Evolutionary conservation across 2,797 vertebrate genomes (phyloP), one percentile per base, ranked within the genome.

Genomic region (Onychomys leucogaster): DNA sequence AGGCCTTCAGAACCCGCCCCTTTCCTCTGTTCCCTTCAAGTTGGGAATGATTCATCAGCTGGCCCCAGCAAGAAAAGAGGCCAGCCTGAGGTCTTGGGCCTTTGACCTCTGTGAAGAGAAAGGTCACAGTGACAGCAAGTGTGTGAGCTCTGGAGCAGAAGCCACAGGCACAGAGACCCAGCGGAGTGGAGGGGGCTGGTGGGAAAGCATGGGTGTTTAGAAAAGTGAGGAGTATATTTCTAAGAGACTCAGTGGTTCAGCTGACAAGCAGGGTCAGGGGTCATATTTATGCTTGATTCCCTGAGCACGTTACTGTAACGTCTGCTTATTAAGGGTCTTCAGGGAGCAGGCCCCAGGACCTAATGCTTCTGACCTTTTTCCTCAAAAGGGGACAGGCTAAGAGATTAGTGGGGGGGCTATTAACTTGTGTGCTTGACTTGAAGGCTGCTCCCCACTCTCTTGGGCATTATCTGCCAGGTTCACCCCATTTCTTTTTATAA

Each of bases 231-330:
- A 99, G 99, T 99, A 99, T 99, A 99, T 99, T 99, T 99, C 99
- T 99, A 99, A 99, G 99, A 98, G 98, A 98, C 98, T 99, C 98
- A 98, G 99, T 97, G 98, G 99, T 99, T 99, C 99, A 99, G 99
- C 99, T 99, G 99, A 99, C 99, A 99, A 95, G 97, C 4, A 2
- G 94, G 99, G 99, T 99, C 99, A 99, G 97, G 98, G 99, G 99
- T 99, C 98, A 83, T 99, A 99, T 99, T 99, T 99, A 99, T 99
- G 98, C 99, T 99, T 98, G 99, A 99, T 99, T 99, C 99, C 99
- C 98, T 98, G 98, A 98, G 98, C 98, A 98, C 98, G 99, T 99
- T 99, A 99, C 99, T 99, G 99, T 99, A 99, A 99, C 99, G 99
- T 99, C 99, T 99, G 99, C 98, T 99, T 99, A 99, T 99, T 99